Percentiles rank a stretch among this genome's conserved stretches.
Evolutionary conservation across 2,797 vertebrate species (phyloP).

Genomic region (Distichodus sexfasciatus): DNA sequence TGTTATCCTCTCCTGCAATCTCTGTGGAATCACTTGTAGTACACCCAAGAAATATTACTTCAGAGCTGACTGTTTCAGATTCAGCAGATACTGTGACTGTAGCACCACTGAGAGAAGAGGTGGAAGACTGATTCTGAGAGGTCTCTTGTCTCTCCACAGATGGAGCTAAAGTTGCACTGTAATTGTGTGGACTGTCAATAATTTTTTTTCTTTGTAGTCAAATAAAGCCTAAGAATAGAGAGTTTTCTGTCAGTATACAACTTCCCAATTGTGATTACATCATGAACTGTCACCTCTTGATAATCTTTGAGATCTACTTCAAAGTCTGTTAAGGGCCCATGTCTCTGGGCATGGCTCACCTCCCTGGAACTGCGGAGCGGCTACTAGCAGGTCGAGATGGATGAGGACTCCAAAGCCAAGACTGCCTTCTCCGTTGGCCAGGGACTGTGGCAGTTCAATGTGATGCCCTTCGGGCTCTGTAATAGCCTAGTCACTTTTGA

Average conservation of each 20-base stretch:
- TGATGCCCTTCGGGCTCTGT: no score
- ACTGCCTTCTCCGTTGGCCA: no score
- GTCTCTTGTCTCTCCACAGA: not conserved
- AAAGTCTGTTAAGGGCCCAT: conserved; percentile 17
- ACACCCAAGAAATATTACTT: conserved; percentile 9
- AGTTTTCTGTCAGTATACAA: conserved; percentile 19
- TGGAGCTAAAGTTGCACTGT: not conserved
- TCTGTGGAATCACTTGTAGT: conserved; percentile 3
- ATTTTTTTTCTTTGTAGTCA: conserved; percentile 17
- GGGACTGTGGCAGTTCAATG: no score
- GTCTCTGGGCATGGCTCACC: no score
- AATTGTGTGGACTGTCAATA: not conserved
- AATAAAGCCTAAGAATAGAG: conserved; percentile 26
- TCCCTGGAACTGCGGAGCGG: no score
- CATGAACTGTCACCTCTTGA: conserved; percentile 7
- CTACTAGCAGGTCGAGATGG: no score
- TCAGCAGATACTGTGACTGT: not conserved
- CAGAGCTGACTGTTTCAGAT: not conserved
- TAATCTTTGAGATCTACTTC: conserved; percentile 20
- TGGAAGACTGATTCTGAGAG: not conserved
- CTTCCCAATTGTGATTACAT: conserved; percentile 14
- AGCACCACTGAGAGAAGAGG: conserved; percentile 1
- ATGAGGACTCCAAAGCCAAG: no score
- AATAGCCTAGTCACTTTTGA: no score
- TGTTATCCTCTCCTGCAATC: not conserved